These are phyloP conservation scores for Tetragonisca angustula DNA, from an alignment of 2,888 invertebrate genomes.

Conservation along the genomic window DNA sequence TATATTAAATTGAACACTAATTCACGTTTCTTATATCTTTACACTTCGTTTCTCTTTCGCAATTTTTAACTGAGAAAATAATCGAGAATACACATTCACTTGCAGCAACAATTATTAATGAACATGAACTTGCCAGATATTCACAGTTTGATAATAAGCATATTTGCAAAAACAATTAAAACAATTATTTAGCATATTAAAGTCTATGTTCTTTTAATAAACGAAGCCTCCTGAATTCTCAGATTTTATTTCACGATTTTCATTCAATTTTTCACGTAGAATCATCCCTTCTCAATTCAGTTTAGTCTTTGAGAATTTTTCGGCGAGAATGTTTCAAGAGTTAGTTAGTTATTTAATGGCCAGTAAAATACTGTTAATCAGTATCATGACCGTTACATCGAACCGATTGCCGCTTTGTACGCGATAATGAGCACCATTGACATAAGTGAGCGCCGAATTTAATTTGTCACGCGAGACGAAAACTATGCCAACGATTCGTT, in stretches of 20 bases:
- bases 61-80: no score
- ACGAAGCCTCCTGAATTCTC: background rate
- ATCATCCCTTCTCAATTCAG: no score
- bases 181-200: background rate
- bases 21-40: no score
- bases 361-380: background rate
- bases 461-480: background rate
- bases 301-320: background rate
- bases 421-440: constrained; percentile 40
- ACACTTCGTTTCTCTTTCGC: no score
- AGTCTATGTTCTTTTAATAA: background rate
- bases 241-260: background rate
- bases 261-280: background rate
- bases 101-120: no score
- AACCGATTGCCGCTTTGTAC: constrained; percentile 21
- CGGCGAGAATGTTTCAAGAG: background rate
- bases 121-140: background rate
- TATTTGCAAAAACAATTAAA: no score
- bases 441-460: constrained; percentile 43
- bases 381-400: background rate
- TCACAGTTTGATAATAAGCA: background rate
- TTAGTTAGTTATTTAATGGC: background rate
- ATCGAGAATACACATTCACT: no score
- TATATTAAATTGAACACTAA: no score
- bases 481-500: background rate